Evolutionary conservation across 1,140 invertebrate species (phyloP), one percentile per base, ranked within the genome.

Genomic region (Drosophila trapezifrons): DNA sequence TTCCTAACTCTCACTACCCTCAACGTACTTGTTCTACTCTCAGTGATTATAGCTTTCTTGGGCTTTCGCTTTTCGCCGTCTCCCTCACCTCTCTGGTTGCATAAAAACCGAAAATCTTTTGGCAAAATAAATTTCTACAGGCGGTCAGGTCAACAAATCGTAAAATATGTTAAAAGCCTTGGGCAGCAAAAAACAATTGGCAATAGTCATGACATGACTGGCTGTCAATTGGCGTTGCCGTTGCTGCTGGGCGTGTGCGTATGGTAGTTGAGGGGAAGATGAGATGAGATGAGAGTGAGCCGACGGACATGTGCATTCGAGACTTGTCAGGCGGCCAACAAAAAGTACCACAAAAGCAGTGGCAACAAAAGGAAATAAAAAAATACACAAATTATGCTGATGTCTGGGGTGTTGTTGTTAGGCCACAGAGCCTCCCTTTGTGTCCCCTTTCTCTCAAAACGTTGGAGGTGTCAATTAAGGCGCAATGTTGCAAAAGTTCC

Each of bases 111-210:
- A 80, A 85, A 57, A 64, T 60, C 59, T 65, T 69, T 74, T 64
- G 63, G 62, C 58, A 59, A 77, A 80, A 76, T 69, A 72, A 77
- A 73, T 80, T 85, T 85, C 83, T 80, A 74, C 70, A 42, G 49
- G 78, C 74, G 77, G 66, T 59, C 40, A 76, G 77, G 66, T 59
- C 40, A 76, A 75, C 56, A 66, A 70, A 80, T 78, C 49, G 75
- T 84, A 84, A 89, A 80, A 89, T 80, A 84, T 90, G 84, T 89
- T 89, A 89, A 89, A 63, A 84, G 84, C 84, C 80, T 84, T 69
- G 60, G 84, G 80, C 69, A 78, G 58, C 58, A 83, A 57, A 64
- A 54, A 76, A 79, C 80, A 84, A 72, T 75, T 80, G 81, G 56
- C 77, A 82, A 71, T 80, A 66, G 83, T 85, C 82, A 86, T 87